Base-by-base conservation (phyloP, 2,888 invertebrate species). In the Macaria notata region DNA sequence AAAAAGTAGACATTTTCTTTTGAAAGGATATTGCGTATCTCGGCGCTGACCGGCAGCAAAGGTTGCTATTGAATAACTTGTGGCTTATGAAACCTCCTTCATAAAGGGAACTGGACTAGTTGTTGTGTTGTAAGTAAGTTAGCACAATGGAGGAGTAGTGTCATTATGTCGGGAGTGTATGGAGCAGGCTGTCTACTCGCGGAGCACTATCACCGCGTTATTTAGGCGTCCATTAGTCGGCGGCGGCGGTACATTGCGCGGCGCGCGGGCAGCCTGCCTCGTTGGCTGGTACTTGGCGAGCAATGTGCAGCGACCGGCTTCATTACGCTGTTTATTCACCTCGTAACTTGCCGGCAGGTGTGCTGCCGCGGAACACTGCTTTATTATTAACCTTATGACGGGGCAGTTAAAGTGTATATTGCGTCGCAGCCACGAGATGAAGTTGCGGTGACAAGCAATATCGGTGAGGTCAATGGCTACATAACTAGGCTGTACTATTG, bases 301-400 rank as follows among this genome's bases (percentile, higher is more conserved):
- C 56, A 61, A 59, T 59, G 52, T 55, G 53, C 64, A 57, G 51
- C 54, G 61, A 61, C 52, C 55, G 52, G 42, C 56, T 59, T 56
- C 59, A 60, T 57, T 62, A 50, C 47, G 38, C 50, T 49, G 61
- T 59, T 63, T 60, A 60, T 64, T 59, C 56, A 63, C 64, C 61
- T 53, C 52, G 53, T 59, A 59, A 55, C 49, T 47, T 56, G 8
- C 38, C 44, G 47, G 54, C 56, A 66, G 60, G 57, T 63, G 62
- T 44, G 6, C 49, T 41, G 46, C 30, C 42, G 29, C 47, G 19
- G 42, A 9, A 45, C 31, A 46, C 61, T 19, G 19, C 19, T 54
- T 54, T 38, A 49, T 49, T 61, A 54, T 44, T 33, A 39, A 56
- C 56, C 55, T 56, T 60, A 63, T 36, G 31, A 39, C 29, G 38